A percentile compares a stretch with the other conserved stretches of the same genome.
Conservation (phyloP, 2,797 vertebrate species). For the Tympanoctomys barrerae region DNA sequence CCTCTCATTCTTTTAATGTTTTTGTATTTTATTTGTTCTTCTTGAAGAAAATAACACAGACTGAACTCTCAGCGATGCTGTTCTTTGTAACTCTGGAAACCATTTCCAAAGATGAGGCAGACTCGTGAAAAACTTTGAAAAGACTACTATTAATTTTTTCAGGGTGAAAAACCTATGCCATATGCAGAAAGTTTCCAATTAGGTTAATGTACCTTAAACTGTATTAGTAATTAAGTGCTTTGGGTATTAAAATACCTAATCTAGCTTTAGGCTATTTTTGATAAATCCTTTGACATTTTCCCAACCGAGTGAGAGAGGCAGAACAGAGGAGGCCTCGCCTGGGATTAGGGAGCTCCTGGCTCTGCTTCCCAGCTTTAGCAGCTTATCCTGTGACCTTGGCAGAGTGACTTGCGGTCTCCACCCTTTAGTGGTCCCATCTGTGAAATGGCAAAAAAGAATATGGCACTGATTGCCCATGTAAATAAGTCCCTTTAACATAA, state of each 20-base stretch:
- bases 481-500: neutral
- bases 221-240: constrained; percentile 81
- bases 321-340: constrained; percentile 66
- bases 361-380: constrained; percentile 43
- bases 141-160: constrained; percentile 77
- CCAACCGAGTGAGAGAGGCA: constrained; percentile 70
- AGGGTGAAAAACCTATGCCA: constrained; percentile 40
- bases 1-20: constrained; percentile 49
- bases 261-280: constrained; percentile 85
- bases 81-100: constrained; percentile 58
- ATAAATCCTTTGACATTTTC: constrained; percentile 86
- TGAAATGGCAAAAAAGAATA: constrained; percentile 67
- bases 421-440: constrained; percentile 64
- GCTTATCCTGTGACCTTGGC: constrained; percentile 67
- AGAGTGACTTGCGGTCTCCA: neutral
- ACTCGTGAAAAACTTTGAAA: constrained; percentile 67
- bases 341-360: constrained; percentile 72
- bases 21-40: constrained; percentile 54
- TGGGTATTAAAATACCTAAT: constrained; percentile 86
- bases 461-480: neutral
- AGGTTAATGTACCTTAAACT: constrained; percentile 83
- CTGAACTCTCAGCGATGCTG: constrained; percentile 27
- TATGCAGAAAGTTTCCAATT: constrained; percentile 79
- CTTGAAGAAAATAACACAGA: constrained; percentile 61
- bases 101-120: constrained; percentile 45